Base-by-base conservation (phyloP, 2,797 vertebrate genomes). In the Spheniscus humboldti region DNA sequence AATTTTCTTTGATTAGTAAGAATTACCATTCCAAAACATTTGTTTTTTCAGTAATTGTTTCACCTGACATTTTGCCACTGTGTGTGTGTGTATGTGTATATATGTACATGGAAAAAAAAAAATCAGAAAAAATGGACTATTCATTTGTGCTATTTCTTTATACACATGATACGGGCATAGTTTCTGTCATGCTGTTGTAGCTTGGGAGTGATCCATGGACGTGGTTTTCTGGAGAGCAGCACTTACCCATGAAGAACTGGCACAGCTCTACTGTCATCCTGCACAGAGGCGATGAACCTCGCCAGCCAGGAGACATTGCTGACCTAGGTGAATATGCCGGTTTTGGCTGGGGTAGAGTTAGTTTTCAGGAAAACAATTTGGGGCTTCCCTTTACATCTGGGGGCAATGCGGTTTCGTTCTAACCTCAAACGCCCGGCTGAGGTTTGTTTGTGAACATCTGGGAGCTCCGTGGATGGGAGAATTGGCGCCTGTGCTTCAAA, bases 231-330 rank as follows among this genome's bases (percentile, higher is more conserved):
- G 7, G 53, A 50, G 52, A 80, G 43, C 10, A 37, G 23, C 19
- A 8, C 11, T 90, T 77, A 19, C 15, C 28, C 1, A 0, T 39
- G 66, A 63, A 50, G 22, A 53, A 9, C 24, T 0, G 1, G 60
- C 35, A 31, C 31, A 53, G 55, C 53, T 52, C 30, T 41, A 0
- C 23, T 60, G 20, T 67, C 8, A 2, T 52, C 43, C 23, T 18
- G 25, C 47, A 22, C 0, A 0, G 10, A 24, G 22, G 25, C 4
- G 1, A 5, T 60, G 16, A 31, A 14, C 50, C 39, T 80, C 0
- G 0, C 55, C 47, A 77, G 43, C 18, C 33, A 45, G 69, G 56
- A 78, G 37, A 24, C 7, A 4, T 37, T 63, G 73, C n/a, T 84
- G 7, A 77, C 48, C 45, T 30, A 39, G 12, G 4, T 66, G 22